Conservation (phyloP, 2,797 vertebrate species). For the Atherinosoma microstoma region DNA sequence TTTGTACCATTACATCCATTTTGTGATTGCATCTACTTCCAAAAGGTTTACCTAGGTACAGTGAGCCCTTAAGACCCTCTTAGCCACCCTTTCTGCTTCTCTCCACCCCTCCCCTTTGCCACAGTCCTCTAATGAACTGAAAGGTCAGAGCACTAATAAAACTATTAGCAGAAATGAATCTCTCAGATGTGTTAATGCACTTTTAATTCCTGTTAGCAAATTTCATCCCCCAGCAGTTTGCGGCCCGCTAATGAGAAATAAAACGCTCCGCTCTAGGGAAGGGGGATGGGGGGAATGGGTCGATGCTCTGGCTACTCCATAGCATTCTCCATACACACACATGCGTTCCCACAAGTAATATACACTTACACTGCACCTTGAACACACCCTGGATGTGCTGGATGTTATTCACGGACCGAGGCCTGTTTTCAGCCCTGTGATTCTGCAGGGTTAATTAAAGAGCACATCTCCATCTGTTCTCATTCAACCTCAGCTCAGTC, state of each 20-base stretch:
- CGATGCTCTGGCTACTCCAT: constrained; percentile 80
- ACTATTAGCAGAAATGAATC: constrained; percentile 90
- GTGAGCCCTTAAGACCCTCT: constrained; percentile 56
- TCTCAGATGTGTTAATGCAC: constrained; percentile 90
- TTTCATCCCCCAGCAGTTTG: constrained; percentile 91
- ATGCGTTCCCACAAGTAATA: constrained; percentile 48
- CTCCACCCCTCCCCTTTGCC: constrained; percentile 65
- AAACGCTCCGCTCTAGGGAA: constrained; percentile 83
- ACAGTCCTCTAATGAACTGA: constrained; percentile 87
- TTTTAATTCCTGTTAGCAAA: constrained; percentile 93
- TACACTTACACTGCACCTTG: constrained; percentile 68
- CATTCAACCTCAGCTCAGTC: constrained; percentile 80
- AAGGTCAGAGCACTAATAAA: constrained; percentile 91
- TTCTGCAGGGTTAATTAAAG: constrained; percentile 90
- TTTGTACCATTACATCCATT: constrained; percentile 28
- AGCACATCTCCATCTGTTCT: constrained; percentile 90
- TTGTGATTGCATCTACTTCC: constrained; percentile 44
- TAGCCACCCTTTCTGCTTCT: constrained; percentile 50
- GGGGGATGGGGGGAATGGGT: constrained; percentile 77
- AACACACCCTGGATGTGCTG: constrained; percentile 70
- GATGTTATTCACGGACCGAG: constrained; percentile 88
- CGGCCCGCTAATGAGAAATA: constrained; percentile 89
- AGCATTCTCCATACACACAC: constrained; percentile 50
- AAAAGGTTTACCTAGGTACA: constrained; percentile 57
- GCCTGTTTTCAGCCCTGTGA: constrained; percentile 86